These are phyloP conservation scores for Corythornis madagascariensis DNA, from an alignment of 2,113 vertebrate species.

Conservation along the genomic window DNA sequence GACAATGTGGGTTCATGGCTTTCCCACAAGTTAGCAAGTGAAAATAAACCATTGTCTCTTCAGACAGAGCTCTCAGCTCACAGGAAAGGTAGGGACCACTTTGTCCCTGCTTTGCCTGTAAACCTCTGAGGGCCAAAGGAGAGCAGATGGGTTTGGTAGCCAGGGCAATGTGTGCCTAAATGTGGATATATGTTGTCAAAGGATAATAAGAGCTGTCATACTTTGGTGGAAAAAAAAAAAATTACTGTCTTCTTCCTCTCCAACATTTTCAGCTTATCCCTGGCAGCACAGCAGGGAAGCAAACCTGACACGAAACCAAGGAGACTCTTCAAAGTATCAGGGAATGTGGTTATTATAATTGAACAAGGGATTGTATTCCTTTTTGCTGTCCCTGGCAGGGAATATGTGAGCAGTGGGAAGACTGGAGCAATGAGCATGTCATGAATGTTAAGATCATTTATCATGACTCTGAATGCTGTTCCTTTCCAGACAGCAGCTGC, in stretches of 20 bases:
- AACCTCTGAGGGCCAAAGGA: not conserved
- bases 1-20: not conserved
- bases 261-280: not conserved
- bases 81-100: not conserved
- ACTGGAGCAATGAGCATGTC: not conserved
- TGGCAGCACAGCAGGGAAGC: not conserved
- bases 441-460: conserved; percentile 18
- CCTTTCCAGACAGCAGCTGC: conserved; percentile 2
- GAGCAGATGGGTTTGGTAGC: not conserved
- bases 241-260: not conserved
- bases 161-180: not conserved
- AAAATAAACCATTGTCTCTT: not conserved
- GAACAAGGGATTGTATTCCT: not conserved
- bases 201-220: not conserved
- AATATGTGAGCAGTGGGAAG: not conserved
- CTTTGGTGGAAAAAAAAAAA: not conserved
- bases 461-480: not conserved
- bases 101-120: not conserved
- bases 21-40: not conserved
- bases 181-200: not conserved
- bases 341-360: not conserved
- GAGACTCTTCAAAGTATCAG: not conserved
- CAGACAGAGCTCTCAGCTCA: not conserved
- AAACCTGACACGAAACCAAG: not conserved
- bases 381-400: not conserved